phyloP scores from a whole-genome alignment of 1,140 invertebrate genomes.

The Plectrocnemia conspersa region DNA sequence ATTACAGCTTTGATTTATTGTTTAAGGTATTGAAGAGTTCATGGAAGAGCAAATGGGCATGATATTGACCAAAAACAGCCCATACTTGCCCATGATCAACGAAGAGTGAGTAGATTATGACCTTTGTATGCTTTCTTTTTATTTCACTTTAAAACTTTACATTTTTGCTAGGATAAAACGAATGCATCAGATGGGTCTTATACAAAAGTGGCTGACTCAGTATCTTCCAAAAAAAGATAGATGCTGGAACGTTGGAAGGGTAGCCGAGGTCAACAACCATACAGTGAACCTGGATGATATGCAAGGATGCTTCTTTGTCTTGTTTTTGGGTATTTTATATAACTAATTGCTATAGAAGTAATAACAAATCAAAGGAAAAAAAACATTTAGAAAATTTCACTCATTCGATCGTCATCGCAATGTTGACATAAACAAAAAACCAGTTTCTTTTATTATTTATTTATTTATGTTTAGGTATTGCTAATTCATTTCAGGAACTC shows the following conservation, averaged over 20 bases:
- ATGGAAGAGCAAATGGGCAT: conserved; percentile 74
- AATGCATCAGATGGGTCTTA: conserved; percentile 79
- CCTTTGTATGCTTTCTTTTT: conserved; percentile 2
- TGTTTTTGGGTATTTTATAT: conserved; percentile 69
- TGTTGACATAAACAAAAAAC: too few species aligned
- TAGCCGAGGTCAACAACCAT: conserved; percentile 69
- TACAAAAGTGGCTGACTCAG: conserved; percentile 74
- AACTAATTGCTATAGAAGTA: too few species aligned
- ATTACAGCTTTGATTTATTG: conserved; percentile 20
- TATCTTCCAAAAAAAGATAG: conserved; percentile 75
- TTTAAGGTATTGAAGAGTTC: conserved; percentile 67
- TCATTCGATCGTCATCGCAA: too few species aligned
- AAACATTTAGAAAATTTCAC: too few species aligned
- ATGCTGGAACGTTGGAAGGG: conserved; percentile 61
- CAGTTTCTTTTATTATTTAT: too few species aligned
- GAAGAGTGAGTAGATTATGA: conserved; percentile 50
- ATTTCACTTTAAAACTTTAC: neutral
- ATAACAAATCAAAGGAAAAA: too few species aligned
- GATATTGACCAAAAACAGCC: conserved; percentile 66
- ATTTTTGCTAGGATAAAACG: conserved; percentile 57
- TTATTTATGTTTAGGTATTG: too few species aligned
- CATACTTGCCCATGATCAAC: conserved; percentile 64
- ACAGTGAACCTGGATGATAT: conserved; percentile 83
- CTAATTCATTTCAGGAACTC: too few species aligned
- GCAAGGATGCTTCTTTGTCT: conserved; percentile 82